Conservation (phyloP, 2,113 vertebrate genomes). For the Cyprinodon tularosa region DNA sequence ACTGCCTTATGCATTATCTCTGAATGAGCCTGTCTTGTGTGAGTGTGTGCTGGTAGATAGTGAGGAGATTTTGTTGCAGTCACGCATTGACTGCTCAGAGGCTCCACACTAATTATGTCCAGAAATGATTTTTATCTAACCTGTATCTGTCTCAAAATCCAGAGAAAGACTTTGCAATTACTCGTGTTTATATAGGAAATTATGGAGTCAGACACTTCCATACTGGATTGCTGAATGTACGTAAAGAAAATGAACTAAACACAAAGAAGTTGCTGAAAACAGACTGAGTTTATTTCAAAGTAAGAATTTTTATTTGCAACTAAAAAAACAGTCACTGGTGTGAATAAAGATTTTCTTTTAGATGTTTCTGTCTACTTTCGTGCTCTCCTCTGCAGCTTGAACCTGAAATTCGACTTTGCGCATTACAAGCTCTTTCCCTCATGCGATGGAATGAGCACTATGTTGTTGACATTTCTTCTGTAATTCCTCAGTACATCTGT, state of each 20-base stretch:
- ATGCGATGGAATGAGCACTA: conserved; percentile 12
- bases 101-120: conserved; percentile 44
- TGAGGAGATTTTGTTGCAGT: conserved; percentile 50
- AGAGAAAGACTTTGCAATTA: conserved; percentile 16
- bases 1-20: conserved; percentile 38
- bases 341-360: background rate
- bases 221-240: background rate
- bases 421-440: conserved; percentile 17
- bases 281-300: background rate
- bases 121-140: conserved; percentile 22
- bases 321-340: conserved; percentile 5
- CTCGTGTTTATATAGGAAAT: conserved; percentile 29
- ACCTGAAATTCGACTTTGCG: conserved; percentile 15
- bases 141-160: conserved; percentile 25
- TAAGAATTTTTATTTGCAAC: conserved; percentile 15
- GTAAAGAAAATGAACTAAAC: background rate
- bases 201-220: background rate
- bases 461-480: conserved; percentile 45
- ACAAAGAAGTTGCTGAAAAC: conserved; percentile 12
- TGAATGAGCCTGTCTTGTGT: conserved; percentile 56
- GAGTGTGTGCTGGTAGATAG: conserved; percentile 51
- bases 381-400: conserved; percentile 30
- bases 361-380: background rate
- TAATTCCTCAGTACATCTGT: conserved; percentile 28
- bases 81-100: conserved; percentile 17